phyloP scores from a whole-genome alignment of 2,113 vertebrate genomes.

The Pituophis catenifer region DNA sequence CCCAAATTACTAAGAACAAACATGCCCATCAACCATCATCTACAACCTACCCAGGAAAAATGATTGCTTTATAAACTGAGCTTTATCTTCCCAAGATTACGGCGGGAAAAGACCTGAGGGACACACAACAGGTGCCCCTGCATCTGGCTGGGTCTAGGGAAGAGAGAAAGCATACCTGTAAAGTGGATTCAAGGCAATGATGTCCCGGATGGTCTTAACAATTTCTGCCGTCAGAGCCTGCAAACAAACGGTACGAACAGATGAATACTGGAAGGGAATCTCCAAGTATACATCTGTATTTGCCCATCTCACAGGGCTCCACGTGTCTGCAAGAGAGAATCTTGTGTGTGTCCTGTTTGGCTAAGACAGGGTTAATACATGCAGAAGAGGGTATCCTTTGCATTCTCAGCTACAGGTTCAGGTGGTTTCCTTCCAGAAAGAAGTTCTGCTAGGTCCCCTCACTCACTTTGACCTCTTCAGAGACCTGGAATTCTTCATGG shows the following conservation, averaged over 20 bases:
- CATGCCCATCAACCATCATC: background rate
- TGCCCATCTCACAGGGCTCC: background rate
- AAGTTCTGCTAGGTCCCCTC: background rate
- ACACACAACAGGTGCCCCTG: background rate
- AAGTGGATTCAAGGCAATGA: constrained; percentile 94
- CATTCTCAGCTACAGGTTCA: background rate
- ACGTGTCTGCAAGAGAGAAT: background rate
- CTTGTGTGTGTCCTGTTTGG: background rate
- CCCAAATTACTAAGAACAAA: background rate
- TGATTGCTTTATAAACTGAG: background rate
- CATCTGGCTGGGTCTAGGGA: background rate
- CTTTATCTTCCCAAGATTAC: background rate
- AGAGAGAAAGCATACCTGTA: constrained; percentile 79
- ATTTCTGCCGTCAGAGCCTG: constrained; percentile 97
- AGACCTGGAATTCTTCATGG: constrained; percentile 94
- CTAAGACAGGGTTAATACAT: background rate
- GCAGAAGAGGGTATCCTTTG: background rate
- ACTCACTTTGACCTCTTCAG: constrained; percentile 93
- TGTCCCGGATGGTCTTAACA: constrained; percentile 97
- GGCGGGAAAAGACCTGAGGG: background rate
- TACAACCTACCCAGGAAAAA: background rate
- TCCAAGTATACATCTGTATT: background rate
- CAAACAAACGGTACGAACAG: background rate
- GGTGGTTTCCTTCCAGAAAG: background rate
- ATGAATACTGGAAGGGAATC: too few relatives aligned